phyloP scores from a whole-genome alignment of 2,113 vertebrate genomes.

The Patagioenas fasciata region DNA sequence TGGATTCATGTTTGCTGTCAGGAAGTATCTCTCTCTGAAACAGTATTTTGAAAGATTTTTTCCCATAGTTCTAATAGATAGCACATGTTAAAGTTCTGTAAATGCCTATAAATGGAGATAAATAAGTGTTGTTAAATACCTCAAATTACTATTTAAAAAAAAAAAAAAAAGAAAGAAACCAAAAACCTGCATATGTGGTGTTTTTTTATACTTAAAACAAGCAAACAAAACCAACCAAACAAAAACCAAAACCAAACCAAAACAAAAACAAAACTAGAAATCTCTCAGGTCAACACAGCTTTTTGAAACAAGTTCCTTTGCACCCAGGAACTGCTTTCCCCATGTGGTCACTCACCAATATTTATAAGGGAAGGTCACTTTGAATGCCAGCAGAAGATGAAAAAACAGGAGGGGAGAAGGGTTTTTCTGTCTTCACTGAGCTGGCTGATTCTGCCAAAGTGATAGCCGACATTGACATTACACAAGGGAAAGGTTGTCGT shows the following conservation, averaged over 20 bases:
- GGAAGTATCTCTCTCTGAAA: not conserved
- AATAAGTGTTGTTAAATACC: not conserved
- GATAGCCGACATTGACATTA: constrained; percentile 69
- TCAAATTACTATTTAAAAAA: not conserved
- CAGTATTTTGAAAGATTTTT: not conserved
- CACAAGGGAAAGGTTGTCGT: constrained; percentile 67
- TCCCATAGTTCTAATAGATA: not conserved
- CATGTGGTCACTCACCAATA: constrained; percentile 64
- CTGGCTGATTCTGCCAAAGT: constrained; percentile 71
- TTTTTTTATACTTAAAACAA: not conserved
- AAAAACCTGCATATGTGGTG: not conserved
- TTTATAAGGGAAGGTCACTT: constrained; percentile 77
- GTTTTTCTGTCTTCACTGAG: constrained; percentile 69
- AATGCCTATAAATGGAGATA: not conserved
- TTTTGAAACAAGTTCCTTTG: constrained; percentile 40
- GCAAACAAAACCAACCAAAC: not conserved
- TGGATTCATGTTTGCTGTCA: not conserved
- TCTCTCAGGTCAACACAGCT: not conserved
- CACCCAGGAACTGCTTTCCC: constrained; percentile 34
- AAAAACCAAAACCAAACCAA: not conserved
- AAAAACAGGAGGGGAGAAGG: constrained; percentile 29
- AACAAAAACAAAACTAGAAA: not conserved
- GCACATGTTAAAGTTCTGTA: not conserved
- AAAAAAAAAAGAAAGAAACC: not conserved
- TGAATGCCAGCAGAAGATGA: constrained; percentile 67